Percentiles rank a stretch among this genome's conserved stretches.
These are phyloP conservation scores for Epinephelus cyanopodus DNA, from an alignment of 2,113 vertebrate genomes.

Conservation along the genomic window DNA sequence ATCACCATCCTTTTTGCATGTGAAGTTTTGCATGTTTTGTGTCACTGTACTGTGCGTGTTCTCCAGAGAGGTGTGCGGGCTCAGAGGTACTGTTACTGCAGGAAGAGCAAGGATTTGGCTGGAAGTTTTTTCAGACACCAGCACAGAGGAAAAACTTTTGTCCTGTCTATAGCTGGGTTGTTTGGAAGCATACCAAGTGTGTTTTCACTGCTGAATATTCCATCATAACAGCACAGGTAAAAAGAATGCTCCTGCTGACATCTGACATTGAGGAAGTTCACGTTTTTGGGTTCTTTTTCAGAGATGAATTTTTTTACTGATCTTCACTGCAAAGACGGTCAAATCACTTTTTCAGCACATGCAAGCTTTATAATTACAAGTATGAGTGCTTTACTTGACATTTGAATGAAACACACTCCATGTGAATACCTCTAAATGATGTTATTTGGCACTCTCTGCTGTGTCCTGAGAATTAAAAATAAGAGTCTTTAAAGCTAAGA, in stretches of 20 bases:
- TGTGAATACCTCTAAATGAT: background rate
- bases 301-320: background rate
- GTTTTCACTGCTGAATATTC: background rate
- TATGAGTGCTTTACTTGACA: background rate
- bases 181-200: background rate
- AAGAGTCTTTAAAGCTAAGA: slow-evolving; percentile 21
- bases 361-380: slow-evolving; percentile 1
- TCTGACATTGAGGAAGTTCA: slow-evolving; percentile 12
- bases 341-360: slow-evolving; percentile 1
- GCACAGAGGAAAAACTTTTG: background rate
- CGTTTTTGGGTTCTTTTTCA: background rate
- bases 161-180: slow-evolving; percentile 2
- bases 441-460: background rate
- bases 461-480: background rate
- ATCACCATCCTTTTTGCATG: background rate
- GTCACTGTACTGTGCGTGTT: background rate
- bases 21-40: slow-evolving; percentile 6
- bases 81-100: background rate
- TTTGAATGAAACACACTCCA: slow-evolving; percentile 1
- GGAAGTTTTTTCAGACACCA: slow-evolving; percentile 3
- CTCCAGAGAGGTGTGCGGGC: slow-evolving; percentile 28
- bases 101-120: slow-evolving; percentile 13
- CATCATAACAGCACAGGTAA: background rate
- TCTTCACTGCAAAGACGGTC: slow-evolving; percentile 11
- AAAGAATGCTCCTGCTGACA: slow-evolving; percentile 4